A percentile compares a stretch with the other conserved stretches of the same genome.
These are phyloP conservation scores for Watsonalla cultraria DNA, from an alignment of 2,888 invertebrate genomes.

Conservation along the genomic window DNA sequence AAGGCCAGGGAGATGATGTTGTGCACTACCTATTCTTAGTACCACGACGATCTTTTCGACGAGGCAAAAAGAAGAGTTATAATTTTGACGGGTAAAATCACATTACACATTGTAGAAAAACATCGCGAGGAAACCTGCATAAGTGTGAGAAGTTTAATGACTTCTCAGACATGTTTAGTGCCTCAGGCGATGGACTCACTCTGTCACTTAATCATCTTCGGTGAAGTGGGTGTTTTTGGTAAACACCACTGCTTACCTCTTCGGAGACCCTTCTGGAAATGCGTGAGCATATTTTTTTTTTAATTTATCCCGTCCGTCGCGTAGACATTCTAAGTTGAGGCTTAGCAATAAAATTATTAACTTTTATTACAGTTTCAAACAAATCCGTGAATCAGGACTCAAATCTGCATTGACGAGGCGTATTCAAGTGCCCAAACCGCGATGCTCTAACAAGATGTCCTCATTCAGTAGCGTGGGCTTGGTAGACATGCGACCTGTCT, in stretches of 20 bases:
- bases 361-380: slow-evolving; percentile 58
- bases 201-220: too few species aligned
- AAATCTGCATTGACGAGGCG: slow-evolving; percentile 45
- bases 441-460: slow-evolving; percentile 34
- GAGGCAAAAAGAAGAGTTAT: too few species aligned
- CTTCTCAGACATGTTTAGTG: too few species aligned
- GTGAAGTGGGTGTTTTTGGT: background rate
- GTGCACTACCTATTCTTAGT: too few species aligned
- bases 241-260: background rate
- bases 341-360: background rate
- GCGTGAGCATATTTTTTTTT: background rate
- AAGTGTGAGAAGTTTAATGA: too few species aligned
- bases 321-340: background rate
- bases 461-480: slow-evolving; percentile 72
- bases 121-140: too few species aligned
- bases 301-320: background rate
- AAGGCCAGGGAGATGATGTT: too few species aligned
- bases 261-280: background rate
- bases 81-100: background rate
- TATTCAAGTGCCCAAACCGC: slow-evolving; percentile 43
- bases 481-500: slow-evolving; percentile 61
- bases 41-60: too few species aligned
- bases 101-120: background rate
- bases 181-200: too few species aligned
- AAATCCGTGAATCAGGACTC: slow-evolving; percentile 78